Evolutionary conservation across 2,113 vertebrate genomes (phyloP), one percentile per base, ranked within the genome.

Genomic region (Carassius auratus): DNA sequence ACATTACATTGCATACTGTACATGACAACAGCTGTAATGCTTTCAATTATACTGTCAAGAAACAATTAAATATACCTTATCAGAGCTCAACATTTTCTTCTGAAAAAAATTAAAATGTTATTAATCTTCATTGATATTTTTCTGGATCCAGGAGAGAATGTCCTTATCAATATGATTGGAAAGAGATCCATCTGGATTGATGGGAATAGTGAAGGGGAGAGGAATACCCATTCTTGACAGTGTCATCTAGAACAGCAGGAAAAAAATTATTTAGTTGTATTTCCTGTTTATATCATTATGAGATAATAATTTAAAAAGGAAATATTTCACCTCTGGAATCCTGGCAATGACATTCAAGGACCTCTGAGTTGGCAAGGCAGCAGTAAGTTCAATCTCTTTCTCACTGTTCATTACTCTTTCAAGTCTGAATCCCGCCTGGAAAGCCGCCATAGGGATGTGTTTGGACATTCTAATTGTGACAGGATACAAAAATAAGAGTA

Each of bases 331-430:
- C 93, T 86, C 90, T 85, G 95, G 92, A 85, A 88, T 89, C 92
- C 93, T 96, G 92, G 96, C 66, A 89, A 95, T 66, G 81, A 91
- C 19, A 89, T 95, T 94, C 88, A 96, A 52, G 79, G 90, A 94
- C 82, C 83, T 85, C 87, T 95, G 91, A 90, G 94, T 92, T 71
- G 91, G 92, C 88, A 92, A 90, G 83, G 92, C 94, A 55, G 93
- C 75, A 88, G 91, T 94, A 85, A 96, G 81, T 75, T 79, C 93
- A 73, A 95, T 88, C 90, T 96, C 86, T 23, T 82, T 93, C 7
- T 83, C 89, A 38, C 83, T 86, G 87, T 96, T 96, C 21, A 85
- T 93, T 23, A 83, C 90, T 0, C 5, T 74, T 85, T 79, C 85
- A 68, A 91, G 64, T 59, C 59, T 92, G 15, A 94, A 82, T 8